Percentiles rank a stretch among this genome's conserved stretches.
These are phyloP conservation scores for Lordiphosa fenestrarum DNA, from an alignment of 2,888 invertebrate species.

Conservation along the genomic window DNA sequence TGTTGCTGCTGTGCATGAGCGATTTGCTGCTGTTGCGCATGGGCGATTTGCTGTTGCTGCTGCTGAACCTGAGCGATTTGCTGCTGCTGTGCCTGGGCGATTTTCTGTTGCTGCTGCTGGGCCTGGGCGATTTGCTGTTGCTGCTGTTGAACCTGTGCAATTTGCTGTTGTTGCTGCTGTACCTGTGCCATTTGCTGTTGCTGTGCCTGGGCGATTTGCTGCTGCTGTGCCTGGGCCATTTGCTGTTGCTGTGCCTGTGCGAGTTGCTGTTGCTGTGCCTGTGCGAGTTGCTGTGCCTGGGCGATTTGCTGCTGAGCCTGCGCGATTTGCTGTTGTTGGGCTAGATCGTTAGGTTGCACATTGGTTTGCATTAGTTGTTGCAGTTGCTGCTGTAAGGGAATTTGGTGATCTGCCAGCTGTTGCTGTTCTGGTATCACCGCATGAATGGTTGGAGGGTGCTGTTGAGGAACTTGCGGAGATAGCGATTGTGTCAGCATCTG, in stretches of 20 bases:
- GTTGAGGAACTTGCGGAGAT: constrained; percentile 2
- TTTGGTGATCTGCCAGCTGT: constrained; percentile 47
- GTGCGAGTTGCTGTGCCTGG: constrained; percentile 41
- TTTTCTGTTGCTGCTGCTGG: constrained; percentile 23
- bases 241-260: constrained; percentile 66
- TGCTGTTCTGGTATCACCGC: constrained; percentile 22
- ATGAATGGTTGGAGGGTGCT: constrained; percentile 7
- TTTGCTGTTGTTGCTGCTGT: constrained; percentile 42
- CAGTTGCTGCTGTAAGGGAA: constrained; percentile 67
- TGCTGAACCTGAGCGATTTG: constrained; percentile 20
- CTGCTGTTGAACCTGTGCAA: constrained; percentile 24
- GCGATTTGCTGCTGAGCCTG: constrained; percentile 45
- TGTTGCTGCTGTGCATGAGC: constrained; percentile 50
- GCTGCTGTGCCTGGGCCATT: constrained; percentile 35
- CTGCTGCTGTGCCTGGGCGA: constrained; percentile 17
- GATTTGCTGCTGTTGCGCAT: constrained; percentile 40
- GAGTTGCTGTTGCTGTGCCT: constrained; percentile 46
- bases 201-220: constrained; percentile 50
- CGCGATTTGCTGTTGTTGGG: constrained; percentile 42
- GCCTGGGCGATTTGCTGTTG: constrained; percentile 27
- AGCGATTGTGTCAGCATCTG: background rate
- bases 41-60: constrained; percentile 55
- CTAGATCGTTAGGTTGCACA: constrained; percentile 45
- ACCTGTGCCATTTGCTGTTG: constrained; percentile 39
- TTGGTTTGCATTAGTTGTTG: constrained; percentile 60